Percentiles rank a stretch among this genome's conserved stretches.
phyloP scores from a whole-genome alignment of 2,797 vertebrate species.

The Sus cebifrons region DNA sequence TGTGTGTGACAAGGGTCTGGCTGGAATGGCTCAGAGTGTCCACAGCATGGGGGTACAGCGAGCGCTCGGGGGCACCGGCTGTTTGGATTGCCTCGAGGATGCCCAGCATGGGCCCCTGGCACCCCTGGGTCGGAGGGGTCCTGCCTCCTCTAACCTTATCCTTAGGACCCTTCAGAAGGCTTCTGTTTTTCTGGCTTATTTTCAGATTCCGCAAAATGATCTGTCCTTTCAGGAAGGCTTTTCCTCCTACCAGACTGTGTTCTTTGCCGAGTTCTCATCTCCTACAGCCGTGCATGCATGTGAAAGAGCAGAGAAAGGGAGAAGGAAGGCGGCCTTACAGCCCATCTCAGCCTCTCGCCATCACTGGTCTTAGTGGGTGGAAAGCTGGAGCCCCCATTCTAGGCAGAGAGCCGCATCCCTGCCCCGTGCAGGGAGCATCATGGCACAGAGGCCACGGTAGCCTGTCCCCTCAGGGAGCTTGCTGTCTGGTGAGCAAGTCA shows the following conservation, averaged over 20 bases:
- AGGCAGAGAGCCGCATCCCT: not conserved
- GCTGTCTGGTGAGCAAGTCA: not conserved
- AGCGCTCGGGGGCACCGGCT: not conserved
- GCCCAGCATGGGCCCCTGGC: not conserved
- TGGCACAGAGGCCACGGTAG: not conserved
- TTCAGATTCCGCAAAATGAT: constrained; percentile 2
- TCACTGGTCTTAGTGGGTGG: not conserved
- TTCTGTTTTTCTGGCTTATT: constrained; percentile 21
- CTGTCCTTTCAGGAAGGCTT: constrained; percentile 7
- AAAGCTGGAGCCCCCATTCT: not conserved
- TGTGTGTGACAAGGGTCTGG: not conserved
- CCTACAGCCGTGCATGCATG: not conserved
- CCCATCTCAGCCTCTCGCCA: not conserved
- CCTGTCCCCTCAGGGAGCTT: not conserved
- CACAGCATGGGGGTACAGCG: not conserved
- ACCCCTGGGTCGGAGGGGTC: too few relatives aligned
- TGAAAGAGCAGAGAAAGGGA: not conserved
- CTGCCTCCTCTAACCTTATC: not conserved
- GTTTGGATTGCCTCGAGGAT: not conserved
- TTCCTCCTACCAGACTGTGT: not conserved
- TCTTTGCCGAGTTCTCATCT: not conserved
- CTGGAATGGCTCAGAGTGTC: constrained; percentile 8
- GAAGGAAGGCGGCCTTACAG: not conserved
- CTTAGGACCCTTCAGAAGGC: not conserved
- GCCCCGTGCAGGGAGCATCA: not conserved